Evolutionary conservation across 2,888 invertebrate species (phyloP), one percentile per base, ranked within the genome.

Genomic region (Andrena minutula): DNA sequence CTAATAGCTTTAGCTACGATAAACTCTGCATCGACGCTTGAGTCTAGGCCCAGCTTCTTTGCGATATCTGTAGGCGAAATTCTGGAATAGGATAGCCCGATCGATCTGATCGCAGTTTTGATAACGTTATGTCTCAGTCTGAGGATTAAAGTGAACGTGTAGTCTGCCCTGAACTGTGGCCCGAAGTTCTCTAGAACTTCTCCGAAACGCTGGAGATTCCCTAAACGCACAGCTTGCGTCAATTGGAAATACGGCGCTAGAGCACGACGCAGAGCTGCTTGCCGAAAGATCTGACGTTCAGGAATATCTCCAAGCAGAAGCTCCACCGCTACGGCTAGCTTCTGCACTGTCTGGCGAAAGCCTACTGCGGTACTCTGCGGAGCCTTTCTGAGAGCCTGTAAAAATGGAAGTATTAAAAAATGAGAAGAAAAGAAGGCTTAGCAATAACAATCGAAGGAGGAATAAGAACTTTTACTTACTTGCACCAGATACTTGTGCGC

Each of bases 331-430:
- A 99, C 98, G 2, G 98, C 97, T 75, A 99, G 94, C 93, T 99
- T 99, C 92, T 99, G 99, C 0, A 98, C 99, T 23, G 98, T 98
- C 95, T 99, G 99, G 83, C 99, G 97, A 93, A 99, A 99, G 53
- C 99, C 99, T 83, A 99, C 97, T n/a, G 99, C 99, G 32, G 99
- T 97, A 89, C 98, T 97, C 94, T 99, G 99, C 0, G 99, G 99
- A 0, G 99, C 99, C 94, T 99, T 99, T 30, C 99, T 96, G 92
- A 99, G 95, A 0, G 98, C 97, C 93, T 99, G 8, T 2, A 58
- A 35, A 3, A 30, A 53, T 4, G 0, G 35, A 10, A n/a, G 49
- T 12, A 16, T 66, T 26, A 2, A 61, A 12, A 8, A 30, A 41
- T 41, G 0, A 30, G 26, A 3, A 16, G 4, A 28, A 28, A 53